Conservation (phyloP, 2,797 vertebrate species). For the Protosalanx chinensis region DNA sequence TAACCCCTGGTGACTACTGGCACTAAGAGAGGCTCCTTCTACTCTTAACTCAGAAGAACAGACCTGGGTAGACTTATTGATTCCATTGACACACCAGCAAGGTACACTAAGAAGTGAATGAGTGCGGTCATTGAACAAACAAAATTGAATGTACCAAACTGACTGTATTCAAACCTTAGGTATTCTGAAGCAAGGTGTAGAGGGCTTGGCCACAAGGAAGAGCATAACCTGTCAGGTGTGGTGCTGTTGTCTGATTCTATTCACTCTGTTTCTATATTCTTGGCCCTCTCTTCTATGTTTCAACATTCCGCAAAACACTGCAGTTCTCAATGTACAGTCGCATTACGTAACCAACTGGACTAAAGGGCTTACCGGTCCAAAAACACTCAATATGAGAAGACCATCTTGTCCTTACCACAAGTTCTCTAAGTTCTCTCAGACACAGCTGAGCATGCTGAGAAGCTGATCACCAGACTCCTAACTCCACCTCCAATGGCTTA, state of each 20-base stretch:
- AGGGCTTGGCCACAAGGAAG: too few species aligned
- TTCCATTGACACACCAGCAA: not conserved
- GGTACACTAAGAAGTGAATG: not conserved
- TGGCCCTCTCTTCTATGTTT: slow-evolving; percentile 44
- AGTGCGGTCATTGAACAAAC: too few species aligned
- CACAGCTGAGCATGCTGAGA: not conserved
- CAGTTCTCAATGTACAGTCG: slow-evolving; percentile 14
- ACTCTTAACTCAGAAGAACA: not conserved
- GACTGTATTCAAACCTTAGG: too few species aligned
- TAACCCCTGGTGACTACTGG: slow-evolving; percentile 74
- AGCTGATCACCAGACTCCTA: not conserved
- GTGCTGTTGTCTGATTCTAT: slow-evolving; percentile 19
- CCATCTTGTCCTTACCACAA: not conserved
- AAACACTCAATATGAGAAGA: slow-evolving; percentile 13
- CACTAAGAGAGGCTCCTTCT: slow-evolving; percentile 64
- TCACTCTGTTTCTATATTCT: slow-evolving; percentile 15
- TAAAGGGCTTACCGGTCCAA: slow-evolving; percentile 4
- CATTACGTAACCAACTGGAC: slow-evolving; percentile 11
- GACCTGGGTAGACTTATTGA: not conserved
- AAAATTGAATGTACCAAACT: too few species aligned
- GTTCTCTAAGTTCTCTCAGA: not conserved
- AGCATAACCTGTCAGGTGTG: not conserved
- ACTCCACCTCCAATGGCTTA: too few species aligned
- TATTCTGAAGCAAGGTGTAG: too few species aligned
- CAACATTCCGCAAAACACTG: slow-evolving; percentile 66